A percentile compares a stretch with the other conserved stretches of the same genome.
Evolutionary conservation across 2,888 invertebrate genomes (phyloP).

Genomic region (Drosophila emarginata): DNA sequence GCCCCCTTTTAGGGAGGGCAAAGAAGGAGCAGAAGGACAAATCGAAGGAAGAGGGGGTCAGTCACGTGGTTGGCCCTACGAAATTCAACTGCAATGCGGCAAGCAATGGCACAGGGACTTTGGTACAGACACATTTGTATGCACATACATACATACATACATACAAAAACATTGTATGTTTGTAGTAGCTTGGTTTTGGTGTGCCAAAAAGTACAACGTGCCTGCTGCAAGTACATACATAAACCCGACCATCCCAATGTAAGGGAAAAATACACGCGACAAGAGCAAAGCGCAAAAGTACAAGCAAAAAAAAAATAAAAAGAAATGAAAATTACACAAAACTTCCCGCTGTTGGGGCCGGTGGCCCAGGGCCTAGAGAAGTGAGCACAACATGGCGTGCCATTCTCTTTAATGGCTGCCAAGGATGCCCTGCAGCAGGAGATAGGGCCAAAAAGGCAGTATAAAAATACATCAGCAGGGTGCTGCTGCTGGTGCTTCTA

Average conservation of each 20-base stretch:
- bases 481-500: neutral
- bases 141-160: slow-evolving; percentile 17
- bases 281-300: slow-evolving; percentile 51
- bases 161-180: slow-evolving; percentile 23
- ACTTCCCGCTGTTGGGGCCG: slow-evolving; percentile 32
- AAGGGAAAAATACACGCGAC: slow-evolving; percentile 35
- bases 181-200: slow-evolving; percentile 48
- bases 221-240: slow-evolving; percentile 51
- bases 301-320: slow-evolving; percentile 14
- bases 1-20: neutral
- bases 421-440: slow-evolving; percentile 46
- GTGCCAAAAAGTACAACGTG: slow-evolving; percentile 60
- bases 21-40: slow-evolving; percentile 1
- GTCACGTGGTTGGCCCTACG: slow-evolving; percentile 65
- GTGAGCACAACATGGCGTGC: slow-evolving; percentile 38
- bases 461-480: slow-evolving; percentile 16
- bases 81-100: slow-evolving; percentile 77
- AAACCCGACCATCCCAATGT: slow-evolving; percentile 37
- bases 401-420: slow-evolving; percentile 40
- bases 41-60: slow-evolving; percentile 28
- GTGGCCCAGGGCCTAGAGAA: slow-evolving; percentile 7
- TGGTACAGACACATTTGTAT: neutral
- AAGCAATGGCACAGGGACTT: slow-evolving; percentile 33
- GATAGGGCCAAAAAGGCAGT: slow-evolving; percentile 13
- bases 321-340: slow-evolving; percentile 53